phyloP scores from a whole-genome alignment of 2,113 vertebrate genomes.

The Edolisoma coerulescens region DNA sequence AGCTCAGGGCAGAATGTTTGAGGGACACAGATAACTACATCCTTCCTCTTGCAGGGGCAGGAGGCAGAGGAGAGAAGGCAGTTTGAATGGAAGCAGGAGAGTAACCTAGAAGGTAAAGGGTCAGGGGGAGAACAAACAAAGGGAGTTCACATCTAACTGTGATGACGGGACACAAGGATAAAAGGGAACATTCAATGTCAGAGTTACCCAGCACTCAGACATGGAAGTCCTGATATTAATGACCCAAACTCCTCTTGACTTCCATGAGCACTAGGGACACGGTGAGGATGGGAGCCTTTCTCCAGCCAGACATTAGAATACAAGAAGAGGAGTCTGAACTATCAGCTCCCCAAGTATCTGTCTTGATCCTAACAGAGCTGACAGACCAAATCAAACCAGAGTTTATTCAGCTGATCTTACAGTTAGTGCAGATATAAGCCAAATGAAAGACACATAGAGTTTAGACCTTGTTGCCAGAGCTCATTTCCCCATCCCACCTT shows the following conservation, averaged over 20 bases:
- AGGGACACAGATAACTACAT: not conserved
- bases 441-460: not conserved
- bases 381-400: not conserved
- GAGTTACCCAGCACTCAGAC: not conserved
- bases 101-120: not conserved
- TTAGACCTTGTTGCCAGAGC: not conserved
- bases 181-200: not conserved
- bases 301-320: not conserved
- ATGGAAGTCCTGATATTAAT: not conserved
- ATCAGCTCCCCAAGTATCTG: not conserved
- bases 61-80: not conserved
- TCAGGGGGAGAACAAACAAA: constrained; percentile 4
- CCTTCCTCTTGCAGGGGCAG: not conserved
- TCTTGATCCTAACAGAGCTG: not conserved
- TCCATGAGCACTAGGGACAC: not conserved
- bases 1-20: not conserved
- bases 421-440: not conserved
- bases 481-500: constrained; percentile 11
- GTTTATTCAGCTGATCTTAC: not conserved
- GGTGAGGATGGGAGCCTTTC: not conserved
- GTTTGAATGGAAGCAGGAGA: not conserved
- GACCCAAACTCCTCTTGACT: not conserved
- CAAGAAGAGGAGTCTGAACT: constrained; percentile 58
- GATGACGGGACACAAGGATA: not conserved
- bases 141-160: not conserved